Percentiles rank a stretch among this genome's conserved stretches.
Evolutionary conservation across 2,888 invertebrate species (phyloP).

Genomic region (Amiota minor): DNA sequence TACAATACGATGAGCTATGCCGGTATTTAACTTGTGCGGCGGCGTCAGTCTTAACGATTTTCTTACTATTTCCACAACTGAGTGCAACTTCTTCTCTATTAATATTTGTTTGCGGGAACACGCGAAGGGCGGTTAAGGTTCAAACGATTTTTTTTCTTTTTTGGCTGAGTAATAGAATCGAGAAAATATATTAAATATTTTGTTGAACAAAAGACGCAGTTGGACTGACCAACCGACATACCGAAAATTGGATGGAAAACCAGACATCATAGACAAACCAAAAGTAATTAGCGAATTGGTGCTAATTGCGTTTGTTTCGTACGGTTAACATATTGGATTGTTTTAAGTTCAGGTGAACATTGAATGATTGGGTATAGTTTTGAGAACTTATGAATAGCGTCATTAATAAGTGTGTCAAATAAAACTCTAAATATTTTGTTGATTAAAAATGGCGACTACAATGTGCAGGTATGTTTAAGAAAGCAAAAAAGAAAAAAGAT

Average conservation of each 20-base stretch:
- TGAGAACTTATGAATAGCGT: slow-evolving; percentile 2
- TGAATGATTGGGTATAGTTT: not conserved
- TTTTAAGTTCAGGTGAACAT: slow-evolving; percentile 5
- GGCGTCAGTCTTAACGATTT: slow-evolving; percentile 1
- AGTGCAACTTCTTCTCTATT: not conserved
- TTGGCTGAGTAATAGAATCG: not conserved
- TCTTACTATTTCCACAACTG: not conserved
- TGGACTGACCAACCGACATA: slow-evolving; percentile 49
- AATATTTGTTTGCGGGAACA: slow-evolving; percentile 16
- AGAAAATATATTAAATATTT: not conserved
- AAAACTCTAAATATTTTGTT: not conserved
- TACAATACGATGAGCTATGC: not conserved
- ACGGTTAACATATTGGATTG: not conserved
- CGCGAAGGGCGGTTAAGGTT: slow-evolving; percentile 31
- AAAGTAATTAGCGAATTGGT: slow-evolving; percentile 51
- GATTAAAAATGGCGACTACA: no score
- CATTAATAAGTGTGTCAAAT: not conserved
- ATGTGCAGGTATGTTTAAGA: no score
- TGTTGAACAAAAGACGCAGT: slow-evolving; percentile 59
- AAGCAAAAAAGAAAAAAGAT: no score
- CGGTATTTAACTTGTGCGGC: slow-evolving; percentile 1
- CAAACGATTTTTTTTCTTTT: slow-evolving; percentile 27
- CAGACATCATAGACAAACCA: not conserved
- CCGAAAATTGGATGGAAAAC: slow-evolving; percentile 40
- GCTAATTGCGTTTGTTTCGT: slow-evolving; percentile 59